Evolutionary conservation across 1,140 invertebrate genomes (phyloP).

Genomic region (Drosophila leontia): DNA sequence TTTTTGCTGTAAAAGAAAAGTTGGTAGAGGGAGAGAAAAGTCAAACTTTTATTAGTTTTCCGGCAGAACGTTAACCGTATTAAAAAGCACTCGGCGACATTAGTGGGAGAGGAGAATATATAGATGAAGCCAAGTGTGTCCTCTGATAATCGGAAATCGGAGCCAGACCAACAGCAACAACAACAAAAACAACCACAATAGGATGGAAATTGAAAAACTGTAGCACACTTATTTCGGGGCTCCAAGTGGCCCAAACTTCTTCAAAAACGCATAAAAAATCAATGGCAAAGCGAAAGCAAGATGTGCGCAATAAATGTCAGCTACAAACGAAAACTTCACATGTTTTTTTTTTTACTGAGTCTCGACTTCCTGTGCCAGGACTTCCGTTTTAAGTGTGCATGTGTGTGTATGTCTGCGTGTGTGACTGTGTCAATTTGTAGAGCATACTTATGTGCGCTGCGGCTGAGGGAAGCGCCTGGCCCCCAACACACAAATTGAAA

Average conservation of each 20-base stretch:
- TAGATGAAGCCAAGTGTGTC: constrained; percentile 28
- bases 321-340: constrained; percentile 71
- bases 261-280: constrained; percentile 81
- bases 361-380: constrained; percentile 14
- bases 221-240: constrained; percentile 61
- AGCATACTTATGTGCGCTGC: constrained; percentile 66
- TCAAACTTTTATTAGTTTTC: constrained; percentile 72
- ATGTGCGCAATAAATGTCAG: constrained; percentile 81
- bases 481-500: constrained; percentile 64
- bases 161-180: constrained; percentile 16
- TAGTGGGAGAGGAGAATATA: constrained; percentile 40
- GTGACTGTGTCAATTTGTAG: constrained; percentile 37
- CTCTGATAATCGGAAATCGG: constrained; percentile 42
- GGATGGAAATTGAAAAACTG: constrained; percentile 59
- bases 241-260: constrained; percentile 60
- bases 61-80: constrained; percentile 65
- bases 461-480: constrained; percentile 1
- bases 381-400: constrained; percentile 17
- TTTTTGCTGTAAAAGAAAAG: background rate
- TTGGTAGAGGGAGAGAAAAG: constrained; percentile 20
- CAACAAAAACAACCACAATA: constrained; percentile 20
- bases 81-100: constrained; percentile 69
- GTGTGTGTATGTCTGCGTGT: constrained; percentile 13
- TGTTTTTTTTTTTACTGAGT: constrained; percentile 25
- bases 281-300: constrained; percentile 61